Base-by-base conservation (phyloP, 2,797 vertebrate genomes). In the Lycodopsis pacificus region DNA sequence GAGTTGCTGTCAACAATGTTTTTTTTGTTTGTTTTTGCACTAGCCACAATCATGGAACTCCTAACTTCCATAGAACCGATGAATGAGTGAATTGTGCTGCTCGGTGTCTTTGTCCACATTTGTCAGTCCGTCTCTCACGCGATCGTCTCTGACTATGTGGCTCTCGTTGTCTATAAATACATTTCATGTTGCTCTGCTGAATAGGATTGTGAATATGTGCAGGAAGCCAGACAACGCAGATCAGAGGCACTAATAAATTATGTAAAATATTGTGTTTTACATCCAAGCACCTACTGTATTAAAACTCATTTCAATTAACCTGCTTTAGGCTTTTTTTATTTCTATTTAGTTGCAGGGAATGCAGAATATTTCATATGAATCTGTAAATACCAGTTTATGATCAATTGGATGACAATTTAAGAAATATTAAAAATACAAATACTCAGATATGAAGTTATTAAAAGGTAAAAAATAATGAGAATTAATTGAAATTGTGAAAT, bases 251-350 rank as follows among this genome's bases (percentile, higher is more conserved):
- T 84, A 89, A 82, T 87, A 88, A 88, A 84, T 83, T 77, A 89
- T 86, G 79, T 71, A 86, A 84, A 71, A 87, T 76, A 57, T 77
- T 88, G 48, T 85, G 86, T 91, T 89, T 89, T 78, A 90, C 76
- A 81, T 83, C 75, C 49, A 84, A 77, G 54, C 76, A 88, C 51
- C 73, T 56, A 30, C 65, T 80, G 82, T 84, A 89, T 81, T 90
- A 88, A 92, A 92, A 84, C 80, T 81, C 70, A 88, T 86, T 84
- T 86, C 56, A 90, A 88, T 82, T 80, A 70, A 53, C 13, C 22
- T 40, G 10, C 0, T 42, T 32, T 19, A n/a, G 6, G 2, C 5
- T 32, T 65, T 22, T 36, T 71, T 12, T 10, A 4, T n/a, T 4
- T 32, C 42, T 0, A 34, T 70, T 69, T n/a, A n/a, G 10, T 3